Evolutionary conservation across 2,797 vertebrate species (phyloP).

Genomic region (Cynodonichthys magdalenae): DNA sequence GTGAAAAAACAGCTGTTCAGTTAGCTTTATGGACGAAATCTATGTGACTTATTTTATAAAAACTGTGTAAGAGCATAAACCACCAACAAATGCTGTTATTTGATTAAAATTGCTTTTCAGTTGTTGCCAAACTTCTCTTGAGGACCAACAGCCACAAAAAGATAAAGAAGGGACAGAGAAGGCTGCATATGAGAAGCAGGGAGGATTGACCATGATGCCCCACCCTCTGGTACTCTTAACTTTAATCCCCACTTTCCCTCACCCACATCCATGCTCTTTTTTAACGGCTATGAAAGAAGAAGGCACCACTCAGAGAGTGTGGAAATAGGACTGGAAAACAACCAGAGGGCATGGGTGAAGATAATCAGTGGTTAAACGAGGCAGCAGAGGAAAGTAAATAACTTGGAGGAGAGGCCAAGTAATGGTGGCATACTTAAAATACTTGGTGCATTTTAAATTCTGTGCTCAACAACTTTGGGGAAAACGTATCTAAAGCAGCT

Average conservation of each 20-base stretch:
- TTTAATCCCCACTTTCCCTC: constrained; percentile 48
- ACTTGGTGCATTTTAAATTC: constrained; percentile 23
- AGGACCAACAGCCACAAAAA: constrained; percentile 45
- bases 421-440: constrained; percentile 36
- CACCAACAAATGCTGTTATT: no score
- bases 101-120: no score
- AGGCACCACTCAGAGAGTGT: constrained; percentile 40
- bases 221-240: constrained; percentile 65
- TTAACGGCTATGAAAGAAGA: constrained; percentile 33
- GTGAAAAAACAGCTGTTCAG: no score
- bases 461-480: constrained; percentile 10
- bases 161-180: constrained; percentile 25
- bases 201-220: constrained; percentile 45
- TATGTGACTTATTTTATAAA: no score
- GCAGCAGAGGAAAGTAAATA: constrained; percentile 57
- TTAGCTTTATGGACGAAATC: no score
- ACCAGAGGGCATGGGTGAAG: constrained; percentile 53
- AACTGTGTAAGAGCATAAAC: no score
- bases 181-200: constrained; percentile 24
- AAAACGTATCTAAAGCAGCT: not conserved
- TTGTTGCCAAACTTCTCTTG: not conserved
- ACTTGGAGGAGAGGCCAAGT: constrained; percentile 45
- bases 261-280: constrained; percentile 30
- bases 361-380: constrained; percentile 61
- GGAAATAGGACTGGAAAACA: constrained; percentile 64